phyloP scores from a whole-genome alignment of 2,888 invertebrate species.

The Himalopsyche tibetana region DNA sequence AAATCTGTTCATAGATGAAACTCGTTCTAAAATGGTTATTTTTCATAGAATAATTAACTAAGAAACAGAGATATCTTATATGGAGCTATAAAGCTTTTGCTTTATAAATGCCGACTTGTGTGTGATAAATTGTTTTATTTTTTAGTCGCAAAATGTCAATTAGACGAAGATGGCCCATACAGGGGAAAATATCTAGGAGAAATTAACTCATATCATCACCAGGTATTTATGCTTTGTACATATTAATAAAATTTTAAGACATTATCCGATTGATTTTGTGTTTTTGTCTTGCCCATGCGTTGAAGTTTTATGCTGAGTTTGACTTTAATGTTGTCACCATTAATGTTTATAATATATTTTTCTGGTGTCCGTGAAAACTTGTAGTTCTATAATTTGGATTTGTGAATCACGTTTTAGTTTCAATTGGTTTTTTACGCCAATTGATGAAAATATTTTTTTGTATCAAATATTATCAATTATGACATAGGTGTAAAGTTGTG shows the following conservation, averaged over 20 bases:
- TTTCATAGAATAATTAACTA: no score
- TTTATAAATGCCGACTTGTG: no score
- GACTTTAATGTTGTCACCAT: no score
- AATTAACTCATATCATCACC: slow-evolving; percentile 93
- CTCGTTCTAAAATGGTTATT: no score
- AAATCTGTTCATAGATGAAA: no score
- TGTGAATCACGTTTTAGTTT: not conserved
- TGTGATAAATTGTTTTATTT: slow-evolving; percentile 59
- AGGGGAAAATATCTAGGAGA: slow-evolving; percentile 89
- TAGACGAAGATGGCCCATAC: slow-evolving; percentile 85
- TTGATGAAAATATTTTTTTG: no score
- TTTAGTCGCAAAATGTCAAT: slow-evolving; percentile 73
- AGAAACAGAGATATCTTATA: no score
- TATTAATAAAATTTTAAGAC: not conserved
- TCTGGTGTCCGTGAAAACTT: not conserved
- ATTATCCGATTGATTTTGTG: not conserved
- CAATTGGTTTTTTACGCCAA: not conserved
- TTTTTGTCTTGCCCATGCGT: slow-evolving; percentile 38
- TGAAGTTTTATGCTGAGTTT: not conserved
- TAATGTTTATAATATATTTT: no score
- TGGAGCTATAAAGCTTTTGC: no score
- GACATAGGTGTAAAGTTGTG: no score
- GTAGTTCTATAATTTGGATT: not conserved
- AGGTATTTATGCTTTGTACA: slow-evolving; percentile 70
- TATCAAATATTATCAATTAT: no score